Conservation (phyloP, 2,888 invertebrate species). For the Rhagophthalmus giganteus region DNA sequence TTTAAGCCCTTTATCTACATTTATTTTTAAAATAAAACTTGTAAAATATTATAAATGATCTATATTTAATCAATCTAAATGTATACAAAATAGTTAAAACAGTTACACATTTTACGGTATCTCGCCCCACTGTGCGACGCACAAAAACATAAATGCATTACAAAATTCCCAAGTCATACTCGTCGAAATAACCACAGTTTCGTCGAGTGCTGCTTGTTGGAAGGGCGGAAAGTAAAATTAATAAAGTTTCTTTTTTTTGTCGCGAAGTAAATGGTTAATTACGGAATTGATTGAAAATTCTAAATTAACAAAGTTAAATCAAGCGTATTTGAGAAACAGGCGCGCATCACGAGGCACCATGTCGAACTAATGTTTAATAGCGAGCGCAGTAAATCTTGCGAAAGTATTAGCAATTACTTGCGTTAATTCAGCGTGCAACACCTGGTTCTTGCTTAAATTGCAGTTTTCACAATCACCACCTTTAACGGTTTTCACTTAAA, state of each 20-base stretch:
- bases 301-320: conserved; percentile 49
- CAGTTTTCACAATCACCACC: conserved; percentile 41
- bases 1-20: no score
- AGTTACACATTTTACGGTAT: no score
- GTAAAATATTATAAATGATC: no score
- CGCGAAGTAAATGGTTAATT: conserved; percentile 44
- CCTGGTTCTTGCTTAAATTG: conserved; percentile 50
- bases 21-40: no score
- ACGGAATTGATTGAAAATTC: conserved; percentile 48
- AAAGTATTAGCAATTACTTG: conserved; percentile 55
- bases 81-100: no score
- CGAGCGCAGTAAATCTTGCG: conserved; percentile 51
- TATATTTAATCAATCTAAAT: no score
- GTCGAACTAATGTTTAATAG: conserved; percentile 53
- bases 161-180: no score
- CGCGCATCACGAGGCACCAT: conserved; percentile 40
- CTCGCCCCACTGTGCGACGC: no score
- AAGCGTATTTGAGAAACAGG: conserved; percentile 40
- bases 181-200: conserved; percentile 17
- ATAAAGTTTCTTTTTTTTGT: conserved; percentile 34
- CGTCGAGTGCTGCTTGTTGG: conserved; percentile 10
- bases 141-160: no score
- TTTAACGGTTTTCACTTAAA: background rate
- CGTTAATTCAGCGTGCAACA: conserved; percentile 55
- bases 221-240: conserved; percentile 29